A percentile compares a stretch with the other conserved stretches of the same genome.
phyloP scores from a whole-genome alignment of 1,140 invertebrate genomes.

The Bombus superbus region DNA sequence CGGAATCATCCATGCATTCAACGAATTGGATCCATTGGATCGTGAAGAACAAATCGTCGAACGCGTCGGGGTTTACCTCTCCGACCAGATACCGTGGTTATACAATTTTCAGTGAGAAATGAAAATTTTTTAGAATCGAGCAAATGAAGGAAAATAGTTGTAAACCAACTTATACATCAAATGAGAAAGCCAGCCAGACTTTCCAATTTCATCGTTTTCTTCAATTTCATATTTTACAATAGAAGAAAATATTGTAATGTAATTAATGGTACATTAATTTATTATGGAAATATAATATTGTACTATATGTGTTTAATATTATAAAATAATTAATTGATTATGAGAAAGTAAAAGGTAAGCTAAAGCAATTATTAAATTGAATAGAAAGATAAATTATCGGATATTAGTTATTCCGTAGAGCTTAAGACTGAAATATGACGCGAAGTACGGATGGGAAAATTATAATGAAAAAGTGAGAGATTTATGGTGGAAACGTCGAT shows the following conservation, averaged over 20 bases:
- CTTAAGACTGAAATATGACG: background rate
- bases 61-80: background rate
- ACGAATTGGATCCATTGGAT: conserved; percentile 44
- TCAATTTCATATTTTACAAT: too few relatives aligned
- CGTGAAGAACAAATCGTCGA: conserved; percentile 37
- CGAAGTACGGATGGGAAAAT: background rate
- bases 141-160: background rate
- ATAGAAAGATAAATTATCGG: background rate
- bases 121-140: background rate
- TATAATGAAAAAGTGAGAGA: background rate
- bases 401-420: background rate
- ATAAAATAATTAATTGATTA: background rate
- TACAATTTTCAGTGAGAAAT: background rate
- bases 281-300: background rate
- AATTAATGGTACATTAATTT: too few relatives aligned
- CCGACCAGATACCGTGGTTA: background rate
- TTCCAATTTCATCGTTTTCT: background rate
- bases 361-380: background rate
- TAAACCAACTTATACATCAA: background rate
- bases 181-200: background rate
- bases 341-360: background rate
- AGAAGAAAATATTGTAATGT: too few relatives aligned
- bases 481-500: conserved; percentile 10
- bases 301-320: background rate
- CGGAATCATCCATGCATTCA: conserved; percentile 49